Percentiles rank a stretch among this genome's conserved stretches.
These are phyloP conservation scores for Vanessa atalanta DNA, from an alignment of 1,140 invertebrate genomes.

Conservation along the genomic window DNA sequence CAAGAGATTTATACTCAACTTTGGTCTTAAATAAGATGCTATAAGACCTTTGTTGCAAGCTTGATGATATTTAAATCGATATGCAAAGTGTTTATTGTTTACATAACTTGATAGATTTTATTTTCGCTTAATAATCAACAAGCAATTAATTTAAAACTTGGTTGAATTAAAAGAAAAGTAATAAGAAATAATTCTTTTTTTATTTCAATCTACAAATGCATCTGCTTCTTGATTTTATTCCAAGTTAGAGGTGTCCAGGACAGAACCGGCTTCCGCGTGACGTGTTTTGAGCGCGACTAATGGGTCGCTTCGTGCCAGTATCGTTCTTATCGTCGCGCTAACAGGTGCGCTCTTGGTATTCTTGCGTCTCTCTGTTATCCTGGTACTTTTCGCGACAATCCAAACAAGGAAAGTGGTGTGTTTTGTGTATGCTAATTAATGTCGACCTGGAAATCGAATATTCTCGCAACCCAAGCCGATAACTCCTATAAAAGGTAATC, in stretches of 20 bases:
- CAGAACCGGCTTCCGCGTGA: constrained; percentile 76
- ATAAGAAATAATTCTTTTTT: not conserved
- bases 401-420: constrained; percentile 34
- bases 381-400: constrained; percentile 47
- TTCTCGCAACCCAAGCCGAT: constrained; percentile 24
- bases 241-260: constrained; percentile 56
- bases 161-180: not conserved
- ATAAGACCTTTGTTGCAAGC: not conserved
- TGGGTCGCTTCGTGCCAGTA: constrained; percentile 68
- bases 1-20: not conserved
- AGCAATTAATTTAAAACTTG: no score
- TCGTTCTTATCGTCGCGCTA: constrained; percentile 65
- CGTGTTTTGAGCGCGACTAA: constrained; percentile 68
- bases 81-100: not conserved
- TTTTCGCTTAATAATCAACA: no score
- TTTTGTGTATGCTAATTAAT: constrained; percentile 41
- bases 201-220: constrained; percentile 27
- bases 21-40: not conserved
- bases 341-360: constrained; percentile 65
- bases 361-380: constrained; percentile 47
- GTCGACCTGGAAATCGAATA: constrained; percentile 34
- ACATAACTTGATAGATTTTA: not conserved
- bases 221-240: constrained; percentile 53
- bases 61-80: not conserved
- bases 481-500: constrained; percentile 33